Percentiles rank a stretch among this genome's conserved stretches.
Evolutionary conservation across 2,113 vertebrate genomes (phyloP).

Genomic region (Sardina pilchardus): DNA sequence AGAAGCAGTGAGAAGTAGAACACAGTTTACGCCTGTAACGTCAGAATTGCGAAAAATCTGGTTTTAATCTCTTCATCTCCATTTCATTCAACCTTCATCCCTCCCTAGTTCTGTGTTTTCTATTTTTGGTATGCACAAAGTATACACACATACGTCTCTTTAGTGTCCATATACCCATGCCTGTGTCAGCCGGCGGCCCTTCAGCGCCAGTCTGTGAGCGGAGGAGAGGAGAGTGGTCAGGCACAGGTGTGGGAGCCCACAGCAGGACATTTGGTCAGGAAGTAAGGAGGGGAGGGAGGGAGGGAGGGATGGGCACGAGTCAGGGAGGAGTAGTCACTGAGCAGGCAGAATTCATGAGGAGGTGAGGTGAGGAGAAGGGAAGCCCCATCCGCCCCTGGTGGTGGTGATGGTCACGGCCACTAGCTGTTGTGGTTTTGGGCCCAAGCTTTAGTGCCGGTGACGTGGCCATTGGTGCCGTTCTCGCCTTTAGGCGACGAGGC

Average conservation of each 20-base stretch:
- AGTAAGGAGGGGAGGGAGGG: not conserved
- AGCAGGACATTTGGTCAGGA: conserved; percentile 26
- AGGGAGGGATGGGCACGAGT: not conserved
- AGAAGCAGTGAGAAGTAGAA: conserved; percentile 25
- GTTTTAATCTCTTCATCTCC: conserved; percentile 36
- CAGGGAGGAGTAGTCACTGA: not conserved
- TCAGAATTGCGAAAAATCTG: conserved; percentile 30
- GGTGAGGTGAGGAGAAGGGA: not conserved
- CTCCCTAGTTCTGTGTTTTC: conserved; percentile 13
- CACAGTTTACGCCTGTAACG: conserved; percentile 36
- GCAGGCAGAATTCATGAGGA: not conserved
- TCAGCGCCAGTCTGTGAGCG: not conserved
- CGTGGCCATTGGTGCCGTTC: conserved; percentile 85
- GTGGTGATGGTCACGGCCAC: not conserved
- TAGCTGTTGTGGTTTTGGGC: conserved; percentile 66
- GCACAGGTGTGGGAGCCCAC: not conserved
- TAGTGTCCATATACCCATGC: conserved; percentile 18
- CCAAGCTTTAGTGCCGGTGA: conserved; percentile 66
- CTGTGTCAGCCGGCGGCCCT: not conserved
- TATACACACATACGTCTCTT: conserved; percentile 21
- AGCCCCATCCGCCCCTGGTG: not conserved
- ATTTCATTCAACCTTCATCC: conserved; percentile 11
- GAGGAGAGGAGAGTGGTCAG: not conserved
- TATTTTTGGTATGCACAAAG: conserved; percentile 37
- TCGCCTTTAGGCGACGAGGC: conserved; percentile 74